Evolutionary conservation across 2,113 vertebrate genomes (phyloP).

Genomic region (Dipodomys stephensi): DNA sequence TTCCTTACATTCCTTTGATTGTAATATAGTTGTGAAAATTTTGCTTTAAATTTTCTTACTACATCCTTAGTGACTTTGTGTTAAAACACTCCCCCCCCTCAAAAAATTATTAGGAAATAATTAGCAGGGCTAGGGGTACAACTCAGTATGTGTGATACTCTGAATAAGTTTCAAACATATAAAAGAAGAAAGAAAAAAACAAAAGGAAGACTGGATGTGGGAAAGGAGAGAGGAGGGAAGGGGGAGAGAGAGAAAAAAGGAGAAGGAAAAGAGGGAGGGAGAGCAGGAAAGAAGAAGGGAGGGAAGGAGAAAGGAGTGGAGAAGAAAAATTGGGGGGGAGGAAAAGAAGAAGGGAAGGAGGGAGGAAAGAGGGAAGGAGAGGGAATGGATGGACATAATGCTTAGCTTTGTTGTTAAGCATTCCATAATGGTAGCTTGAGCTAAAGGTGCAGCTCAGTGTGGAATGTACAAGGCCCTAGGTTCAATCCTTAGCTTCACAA

Average conservation of each 20-base stretch:
- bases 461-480: not conserved
- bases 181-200: no score
- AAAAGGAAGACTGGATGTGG: no score
- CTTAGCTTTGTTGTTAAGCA: not conserved
- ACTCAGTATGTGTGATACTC: not conserved
- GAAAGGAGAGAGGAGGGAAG: not conserved
- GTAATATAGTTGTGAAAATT: not conserved
- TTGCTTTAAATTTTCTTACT: conserved; percentile 20
- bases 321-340: no score
- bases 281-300: not conserved
- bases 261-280: no score
- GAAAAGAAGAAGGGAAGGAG: no score
- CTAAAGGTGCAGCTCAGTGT: not conserved
- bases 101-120: not conserved
- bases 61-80: not conserved
- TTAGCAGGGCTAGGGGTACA: not conserved
- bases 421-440: not conserved
- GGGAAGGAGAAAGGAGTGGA: no score
- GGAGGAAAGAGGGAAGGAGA: no score
- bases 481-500: not conserved
- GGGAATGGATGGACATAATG: no score
- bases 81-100: not conserved
- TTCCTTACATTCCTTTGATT: not conserved
- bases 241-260: no score
- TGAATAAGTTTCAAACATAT: not conserved